Evolutionary conservation across 2,113 vertebrate genomes (phyloP).

Genomic region (Hystrix brachyura): DNA sequence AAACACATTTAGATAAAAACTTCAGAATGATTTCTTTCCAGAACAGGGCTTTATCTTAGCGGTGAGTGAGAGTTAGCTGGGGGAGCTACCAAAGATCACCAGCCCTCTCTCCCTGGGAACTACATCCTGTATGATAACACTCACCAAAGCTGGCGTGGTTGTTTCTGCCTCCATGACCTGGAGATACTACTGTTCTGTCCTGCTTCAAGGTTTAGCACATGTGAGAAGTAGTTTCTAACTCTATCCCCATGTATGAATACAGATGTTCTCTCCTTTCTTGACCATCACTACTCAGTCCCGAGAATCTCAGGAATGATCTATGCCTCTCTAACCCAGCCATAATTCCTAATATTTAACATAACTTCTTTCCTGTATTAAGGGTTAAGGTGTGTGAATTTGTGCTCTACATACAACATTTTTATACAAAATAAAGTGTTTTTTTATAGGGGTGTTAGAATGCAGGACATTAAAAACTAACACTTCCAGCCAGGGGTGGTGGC

Average conservation of each 20-base stretch:
- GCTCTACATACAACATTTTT: background rate
- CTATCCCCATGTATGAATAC: background rate
- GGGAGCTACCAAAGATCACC: background rate
- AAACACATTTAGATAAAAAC: background rate
- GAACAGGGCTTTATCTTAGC: background rate
- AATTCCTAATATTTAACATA: background rate
- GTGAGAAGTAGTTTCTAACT: background rate
- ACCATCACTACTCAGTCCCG: background rate
- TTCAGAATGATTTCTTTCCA: background rate
- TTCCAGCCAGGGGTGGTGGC: background rate
- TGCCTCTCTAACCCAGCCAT: background rate
- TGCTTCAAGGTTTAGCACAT: background rate
- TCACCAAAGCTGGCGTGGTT: background rate
- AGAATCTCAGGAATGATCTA: background rate
- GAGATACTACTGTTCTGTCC: background rate
- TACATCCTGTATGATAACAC: fast-evolving
- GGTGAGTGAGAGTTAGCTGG: background rate
- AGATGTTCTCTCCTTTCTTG: background rate
- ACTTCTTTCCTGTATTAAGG: background rate
- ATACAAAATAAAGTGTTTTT: background rate
- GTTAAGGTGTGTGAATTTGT: background rate
- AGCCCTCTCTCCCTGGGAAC: background rate
- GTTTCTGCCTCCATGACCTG: background rate
- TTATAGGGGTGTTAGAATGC: background rate
- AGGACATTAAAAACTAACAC: background rate